Evolutionary conservation across 2,113 vertebrate genomes (phyloP).

Genomic region (Rhipidura dahli): DNA sequence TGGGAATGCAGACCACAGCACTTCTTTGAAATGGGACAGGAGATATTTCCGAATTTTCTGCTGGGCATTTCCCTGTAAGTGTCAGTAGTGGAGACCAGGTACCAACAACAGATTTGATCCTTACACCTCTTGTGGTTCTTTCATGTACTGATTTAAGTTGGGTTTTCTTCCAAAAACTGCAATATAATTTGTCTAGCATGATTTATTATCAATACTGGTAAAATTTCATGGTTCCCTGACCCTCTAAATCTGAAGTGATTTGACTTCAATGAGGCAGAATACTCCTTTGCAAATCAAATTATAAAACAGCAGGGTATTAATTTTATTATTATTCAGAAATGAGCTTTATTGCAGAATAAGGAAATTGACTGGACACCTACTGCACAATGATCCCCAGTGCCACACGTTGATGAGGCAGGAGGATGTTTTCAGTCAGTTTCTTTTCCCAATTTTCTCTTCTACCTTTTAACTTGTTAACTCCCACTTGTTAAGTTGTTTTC

Average conservation of each 20-base stretch:
- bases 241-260: slow-evolving; percentile 36
- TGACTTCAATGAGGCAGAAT: slow-evolving; percentile 35
- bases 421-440: neutral
- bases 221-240: neutral
- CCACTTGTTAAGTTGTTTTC: neutral
- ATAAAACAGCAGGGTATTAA: slow-evolving; percentile 34
- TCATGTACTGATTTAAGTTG: neutral
- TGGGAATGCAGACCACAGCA: neutral
- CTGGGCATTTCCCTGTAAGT: neutral
- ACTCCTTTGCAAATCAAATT: slow-evolving; percentile 28
- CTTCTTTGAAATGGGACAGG: neutral
- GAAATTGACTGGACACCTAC: neutral
- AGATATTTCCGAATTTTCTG: neutral
- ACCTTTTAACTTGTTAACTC: neutral
- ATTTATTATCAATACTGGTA: neutral
- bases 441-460: neutral
- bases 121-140: neutral
- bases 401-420: neutral
- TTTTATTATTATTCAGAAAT: slow-evolving; percentile 47
- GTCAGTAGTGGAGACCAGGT: neutral
- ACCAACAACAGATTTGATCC: neutral
- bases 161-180: neutral
- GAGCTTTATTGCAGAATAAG: neutral
- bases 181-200: neutral
- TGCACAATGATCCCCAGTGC: neutral